A percentile compares a stretch with the other conserved stretches of the same genome.
Conservation (phyloP, 2,113 vertebrate species). For the Sylvilagus bachmani region DNA sequence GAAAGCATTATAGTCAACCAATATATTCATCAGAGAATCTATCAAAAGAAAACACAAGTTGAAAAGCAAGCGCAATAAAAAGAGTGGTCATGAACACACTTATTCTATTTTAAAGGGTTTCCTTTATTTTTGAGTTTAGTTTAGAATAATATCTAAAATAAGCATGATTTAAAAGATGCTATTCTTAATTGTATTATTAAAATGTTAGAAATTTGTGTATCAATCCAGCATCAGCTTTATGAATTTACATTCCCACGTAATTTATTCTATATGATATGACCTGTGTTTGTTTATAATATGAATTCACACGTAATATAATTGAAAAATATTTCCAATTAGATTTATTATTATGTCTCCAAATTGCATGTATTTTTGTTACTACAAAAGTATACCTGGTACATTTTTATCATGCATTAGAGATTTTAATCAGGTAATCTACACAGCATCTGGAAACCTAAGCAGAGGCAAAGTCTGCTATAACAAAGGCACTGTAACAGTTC, state of each 20-base stretch:
- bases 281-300: slow-evolving; percentile 84
- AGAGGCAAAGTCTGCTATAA: slow-evolving; percentile 92
- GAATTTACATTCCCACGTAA: slow-evolving; percentile 80
- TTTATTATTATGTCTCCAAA: slow-evolving; percentile 86
- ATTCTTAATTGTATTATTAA: slow-evolving; percentile 18
- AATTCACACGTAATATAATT: slow-evolving; percentile 81
- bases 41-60: neutral
- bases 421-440: slow-evolving; percentile 92
- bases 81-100: neutral
- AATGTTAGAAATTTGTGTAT: neutral
- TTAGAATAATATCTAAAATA: slow-evolving; percentile 40
- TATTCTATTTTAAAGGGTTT: neutral
- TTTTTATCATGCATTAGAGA: slow-evolving; percentile 91
- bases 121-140: neutral
- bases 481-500: slow-evolving; percentile 99
- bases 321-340: slow-evolving; percentile 89
- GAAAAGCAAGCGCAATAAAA: neutral
- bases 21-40: slow-evolving; percentile 14
- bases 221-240: slow-evolving; percentile 68
- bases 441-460: slow-evolving; percentile 93
- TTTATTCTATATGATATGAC: slow-evolving; percentile 78
- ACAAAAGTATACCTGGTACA: slow-evolving; percentile 88
- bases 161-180: slow-evolving; percentile 15
- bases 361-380: slow-evolving; percentile 89
- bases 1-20: neutral